Base-by-base conservation (phyloP, 2,888 invertebrate species). In the Tricholauxania praeusta region DNA sequence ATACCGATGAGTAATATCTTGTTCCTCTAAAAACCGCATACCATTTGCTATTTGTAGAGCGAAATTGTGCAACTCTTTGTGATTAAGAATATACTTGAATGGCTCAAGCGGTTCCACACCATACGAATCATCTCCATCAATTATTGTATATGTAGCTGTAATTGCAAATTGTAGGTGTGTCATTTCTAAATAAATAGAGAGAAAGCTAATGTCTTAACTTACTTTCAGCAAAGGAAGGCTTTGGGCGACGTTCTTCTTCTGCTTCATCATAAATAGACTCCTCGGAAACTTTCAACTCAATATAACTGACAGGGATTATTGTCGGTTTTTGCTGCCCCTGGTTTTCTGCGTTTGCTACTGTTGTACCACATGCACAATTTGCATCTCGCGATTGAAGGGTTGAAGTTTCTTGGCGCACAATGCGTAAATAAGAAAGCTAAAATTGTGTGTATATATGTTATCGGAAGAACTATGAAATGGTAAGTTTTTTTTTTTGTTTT, bases 21-120 rank as follows among this genome's bases (percentile, higher is more conserved):
- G 90, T 48, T 89, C 89, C 82, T 94, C 94, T 62, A 94, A 87
- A 84, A 93, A 92, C 19, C 90, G 89, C 96, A 96, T 96, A 10
- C 96, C 96, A 73, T 89, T 88, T 0, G 95, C 94, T 32, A 96
- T 93, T 87, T 96, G 95, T 15, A 93, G 81, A 0, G 95, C 94
- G 81, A 95, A 96, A 22, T 91, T 89, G 68, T 93, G 89, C 85
- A 95, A 83, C 80, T 92, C 91, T 3, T 84, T 86, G 51, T 89
- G 84, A 72, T 89, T 87, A 17, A 90, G 81, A 3, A 87, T 81
- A 60, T 85, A 87, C 72, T 88, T 85, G 19, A 88, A 83, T 7
- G 79, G 73, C n/a, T 80, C 80, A 51, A 78, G 77, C 15, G 49
- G 22, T 28, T 64, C 51, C 51, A 7, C 51, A 7, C 60, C 22